Conservation (phyloP, 1,140 invertebrate genomes). For the Papilio helenus region DNA sequence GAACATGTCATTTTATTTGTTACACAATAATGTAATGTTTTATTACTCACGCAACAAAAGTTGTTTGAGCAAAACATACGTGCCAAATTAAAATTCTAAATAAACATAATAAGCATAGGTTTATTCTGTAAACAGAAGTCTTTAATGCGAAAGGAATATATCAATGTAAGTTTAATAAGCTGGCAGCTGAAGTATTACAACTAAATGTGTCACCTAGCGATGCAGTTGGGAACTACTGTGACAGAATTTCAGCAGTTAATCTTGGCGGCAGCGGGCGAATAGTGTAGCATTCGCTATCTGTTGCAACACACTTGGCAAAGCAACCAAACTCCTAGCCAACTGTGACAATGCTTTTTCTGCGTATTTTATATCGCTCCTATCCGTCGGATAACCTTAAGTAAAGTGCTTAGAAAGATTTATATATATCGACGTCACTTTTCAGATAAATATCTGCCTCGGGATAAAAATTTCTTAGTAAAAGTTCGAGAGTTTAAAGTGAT, state of each 20-base stretch:
- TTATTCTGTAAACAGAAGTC: not conserved
- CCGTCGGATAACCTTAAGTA: slow-evolving; percentile 61
- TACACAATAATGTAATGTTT: not conserved
- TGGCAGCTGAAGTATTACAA: slow-evolving; percentile 29
- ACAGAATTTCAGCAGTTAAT: slow-evolving; percentile 67
- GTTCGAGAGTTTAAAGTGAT: slow-evolving; percentile 31
- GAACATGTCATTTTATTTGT: too few species aligned
- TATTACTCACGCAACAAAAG: not conserved
- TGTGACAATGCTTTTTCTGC: slow-evolving; percentile 66
- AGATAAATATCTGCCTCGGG: slow-evolving; percentile 39
- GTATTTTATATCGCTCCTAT: slow-evolving; percentile 53
- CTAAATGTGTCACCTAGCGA: slow-evolving; percentile 40
- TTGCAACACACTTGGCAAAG: slow-evolving; percentile 77
- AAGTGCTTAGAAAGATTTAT: slow-evolving; percentile 51
- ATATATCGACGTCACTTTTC: slow-evolving; percentile 36
- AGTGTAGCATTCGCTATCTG: slow-evolving; percentile 55
- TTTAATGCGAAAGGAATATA: slow-evolving; percentile 16
- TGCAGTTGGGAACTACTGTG: slow-evolving; percentile 53
- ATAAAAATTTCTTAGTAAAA: slow-evolving; percentile 36
- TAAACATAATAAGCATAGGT: not conserved
- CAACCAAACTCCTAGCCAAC: slow-evolving; percentile 61
- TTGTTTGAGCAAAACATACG: not conserved
- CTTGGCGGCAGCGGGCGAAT: slow-evolving; percentile 46
- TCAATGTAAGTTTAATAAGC: slow-evolving; percentile 35
- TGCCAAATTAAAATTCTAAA: not conserved